Base-by-base conservation (phyloP, 2,888 invertebrate genomes). In the Nomada lathburiana region DNA sequence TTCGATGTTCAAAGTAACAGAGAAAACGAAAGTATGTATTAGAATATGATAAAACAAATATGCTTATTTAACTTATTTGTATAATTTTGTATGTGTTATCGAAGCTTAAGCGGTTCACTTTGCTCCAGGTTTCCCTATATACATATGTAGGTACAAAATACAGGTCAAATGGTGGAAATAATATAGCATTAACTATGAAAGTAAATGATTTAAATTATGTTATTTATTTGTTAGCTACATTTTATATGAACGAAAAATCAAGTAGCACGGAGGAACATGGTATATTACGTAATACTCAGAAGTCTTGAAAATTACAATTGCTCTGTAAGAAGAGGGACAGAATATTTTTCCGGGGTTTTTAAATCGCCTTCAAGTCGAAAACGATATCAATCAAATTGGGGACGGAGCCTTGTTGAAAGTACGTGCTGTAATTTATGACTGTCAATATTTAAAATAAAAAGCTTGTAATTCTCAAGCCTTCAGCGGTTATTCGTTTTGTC, bases 171-270 rank as follows among this genome's bases (percentile, higher is more conserved):
- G 75, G 63, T 64, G 80, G 57, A 87, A 76, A 81, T 76, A 79
- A 64, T 77, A 84, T 86, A 86, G 76, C 71, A 85, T 86, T 89
- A 88, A 87, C 89, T 89, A 89, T 85, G 81, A 81, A 89, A 89
- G 89, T 90, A 86, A 88, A 89, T 80, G 77, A 83, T 91, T 91
- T 89, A 89, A 91, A 90, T 91, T 90, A 87, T 90, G 91, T 92
- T 92, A 92, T 92, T 92, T 92, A 92, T 93, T 92, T 89, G 86
- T 91, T 92, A 92, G 88, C 86, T 85, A 88, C 86, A 83, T 89
- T 89, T 89, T 88, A 86, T 89, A 89, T 88, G 80, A 86, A 79
- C 76, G 50, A 73, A 86, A 60, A 78, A 75, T 83, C 55, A 76
- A 75, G 62, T 81, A 75, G 78, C 63, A 71, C 52, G 83, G 82